Conservation (phyloP, 2,113 vertebrate genomes). For the Urocolius indicus region DNA sequence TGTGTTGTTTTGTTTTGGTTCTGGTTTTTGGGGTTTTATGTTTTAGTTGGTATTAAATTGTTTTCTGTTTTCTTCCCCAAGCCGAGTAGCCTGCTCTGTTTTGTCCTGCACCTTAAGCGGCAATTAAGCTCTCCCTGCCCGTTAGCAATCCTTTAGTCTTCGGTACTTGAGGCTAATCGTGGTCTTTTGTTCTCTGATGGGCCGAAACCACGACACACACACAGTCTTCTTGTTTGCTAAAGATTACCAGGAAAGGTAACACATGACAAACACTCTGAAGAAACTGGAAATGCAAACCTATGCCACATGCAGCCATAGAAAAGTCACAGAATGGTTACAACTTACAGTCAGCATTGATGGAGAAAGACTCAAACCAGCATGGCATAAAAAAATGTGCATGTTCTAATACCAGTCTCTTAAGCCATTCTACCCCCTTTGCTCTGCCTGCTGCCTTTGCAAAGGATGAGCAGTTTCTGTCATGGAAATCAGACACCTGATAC, state of each 20-base stretch:
- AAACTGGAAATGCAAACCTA: background rate
- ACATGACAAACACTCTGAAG: background rate
- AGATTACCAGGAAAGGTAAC: background rate
- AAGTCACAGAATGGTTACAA: background rate
- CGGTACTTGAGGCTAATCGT: too few relatives aligned
- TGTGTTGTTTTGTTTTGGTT: too few relatives aligned
- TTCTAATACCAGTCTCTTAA: background rate
- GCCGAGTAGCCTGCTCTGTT: too few relatives aligned
- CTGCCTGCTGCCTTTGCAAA: background rate
- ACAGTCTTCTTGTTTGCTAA: background rate
- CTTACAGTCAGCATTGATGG: background rate
- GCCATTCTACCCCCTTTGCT: background rate
- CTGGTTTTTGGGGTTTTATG: too few relatives aligned
- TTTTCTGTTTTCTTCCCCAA: too few relatives aligned
- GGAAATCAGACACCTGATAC: slow-evolving; percentile 1
- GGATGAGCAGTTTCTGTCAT: background rate
- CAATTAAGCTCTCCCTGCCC: too few relatives aligned
- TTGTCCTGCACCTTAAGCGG: too few relatives aligned
- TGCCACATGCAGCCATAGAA: background rate
- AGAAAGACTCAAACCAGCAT: background rate
- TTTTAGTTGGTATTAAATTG: too few relatives aligned
- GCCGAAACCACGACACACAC: too few relatives aligned
- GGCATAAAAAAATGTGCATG: slow-evolving; percentile 1
- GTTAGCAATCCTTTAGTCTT: too few relatives aligned
- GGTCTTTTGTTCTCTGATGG: too few relatives aligned